phyloP scores from a whole-genome alignment of 1,140 invertebrate genomes.

The Zaprionus kolodkinae region DNA sequence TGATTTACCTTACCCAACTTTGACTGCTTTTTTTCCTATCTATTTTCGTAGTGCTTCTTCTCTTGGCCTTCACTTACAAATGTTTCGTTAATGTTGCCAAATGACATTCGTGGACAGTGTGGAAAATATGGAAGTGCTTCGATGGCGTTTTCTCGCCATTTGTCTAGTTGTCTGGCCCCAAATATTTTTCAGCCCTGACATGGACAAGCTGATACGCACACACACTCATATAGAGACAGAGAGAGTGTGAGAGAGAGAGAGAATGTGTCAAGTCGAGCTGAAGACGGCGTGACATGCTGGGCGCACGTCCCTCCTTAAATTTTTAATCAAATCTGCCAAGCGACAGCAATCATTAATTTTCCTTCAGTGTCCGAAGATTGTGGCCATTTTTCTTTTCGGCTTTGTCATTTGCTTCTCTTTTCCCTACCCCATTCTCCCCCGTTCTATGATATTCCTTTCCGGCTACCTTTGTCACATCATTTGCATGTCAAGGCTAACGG shows the following conservation, averaged over 20 bases:
- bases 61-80: background rate
- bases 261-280: slow-evolving; percentile 54
- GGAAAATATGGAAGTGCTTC: slow-evolving; percentile 5
- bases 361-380: slow-evolving; percentile 48
- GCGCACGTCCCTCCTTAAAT: slow-evolving; percentile 39
- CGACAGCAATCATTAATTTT: slow-evolving; percentile 57
- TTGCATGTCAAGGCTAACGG: slow-evolving; percentile 20
- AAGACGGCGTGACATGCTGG: slow-evolving; percentile 48
- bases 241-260: background rate
- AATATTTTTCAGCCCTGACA: background rate
- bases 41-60: background rate
- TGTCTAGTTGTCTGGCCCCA: background rate
- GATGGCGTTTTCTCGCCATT: background rate
- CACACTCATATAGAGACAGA: background rate
- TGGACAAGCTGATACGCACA: slow-evolving; percentile 21
- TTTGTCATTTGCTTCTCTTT: slow-evolving; percentile 26
- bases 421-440: background rate
- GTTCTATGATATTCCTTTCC: background rate
- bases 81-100: slow-evolving; percentile 3
- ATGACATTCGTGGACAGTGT: slow-evolving; percentile 11
- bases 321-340: slow-evolving; percentile 54
- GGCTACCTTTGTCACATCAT: slow-evolving; percentile 44
- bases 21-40: background rate
- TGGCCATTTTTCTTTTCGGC: slow-evolving; percentile 45
- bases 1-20: background rate